Conservation (phyloP, 2,888 invertebrate species). For the Tenthredo mesomela region DNA sequence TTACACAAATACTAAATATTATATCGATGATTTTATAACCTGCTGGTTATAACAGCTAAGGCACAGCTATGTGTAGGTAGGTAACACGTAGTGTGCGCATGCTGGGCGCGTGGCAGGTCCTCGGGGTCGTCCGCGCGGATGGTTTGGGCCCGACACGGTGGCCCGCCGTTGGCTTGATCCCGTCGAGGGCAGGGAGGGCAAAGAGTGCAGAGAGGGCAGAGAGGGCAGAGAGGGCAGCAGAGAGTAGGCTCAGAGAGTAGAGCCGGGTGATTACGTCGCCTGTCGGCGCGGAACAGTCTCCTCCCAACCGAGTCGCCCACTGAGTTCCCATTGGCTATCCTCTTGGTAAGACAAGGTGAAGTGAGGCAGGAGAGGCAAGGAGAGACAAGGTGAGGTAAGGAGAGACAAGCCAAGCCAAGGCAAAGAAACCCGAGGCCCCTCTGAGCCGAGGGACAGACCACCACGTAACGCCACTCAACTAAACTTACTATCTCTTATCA, state of each 20-base stretch:
- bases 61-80: neutral
- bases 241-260: slow-evolving; percentile 65
- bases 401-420: slow-evolving; percentile 29
- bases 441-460: neutral
- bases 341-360: slow-evolving; percentile 63
- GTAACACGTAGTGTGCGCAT: slow-evolving; percentile 26
- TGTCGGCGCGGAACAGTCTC: slow-evolving; percentile 77
- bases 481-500: neutral
- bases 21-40: neutral
- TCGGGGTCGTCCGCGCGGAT: slow-evolving; percentile 57
- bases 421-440: slow-evolving; percentile 40
- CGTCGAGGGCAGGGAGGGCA: slow-evolving; percentile 44
- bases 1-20: neutral
- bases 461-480: neutral
- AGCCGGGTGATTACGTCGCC: slow-evolving; percentile 76
- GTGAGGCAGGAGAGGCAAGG: slow-evolving; percentile 21
- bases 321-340: slow-evolving; percentile 69
- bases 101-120: slow-evolving; percentile 55
- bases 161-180: slow-evolving; percentile 56
- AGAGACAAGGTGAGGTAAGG: slow-evolving; percentile 46
- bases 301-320: slow-evolving; percentile 76
- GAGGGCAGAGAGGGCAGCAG: slow-evolving; percentile 55
- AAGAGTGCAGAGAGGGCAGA: slow-evolving; percentile 56
- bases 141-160: slow-evolving; percentile 53
- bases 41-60: neutral